Conservation (phyloP, 1,140 invertebrate species). For the Megathymus violae region DNA sequence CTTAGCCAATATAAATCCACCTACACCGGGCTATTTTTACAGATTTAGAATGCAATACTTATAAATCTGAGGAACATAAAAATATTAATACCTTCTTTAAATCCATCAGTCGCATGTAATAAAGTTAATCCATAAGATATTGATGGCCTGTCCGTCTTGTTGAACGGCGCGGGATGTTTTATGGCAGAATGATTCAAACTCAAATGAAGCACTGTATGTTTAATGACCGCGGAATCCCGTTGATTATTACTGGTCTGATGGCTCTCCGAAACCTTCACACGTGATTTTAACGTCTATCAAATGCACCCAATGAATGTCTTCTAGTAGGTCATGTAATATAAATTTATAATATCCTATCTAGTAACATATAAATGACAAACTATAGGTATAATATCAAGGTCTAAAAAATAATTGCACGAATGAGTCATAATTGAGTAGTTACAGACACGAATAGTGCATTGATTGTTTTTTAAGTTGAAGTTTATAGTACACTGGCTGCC, state of each 20-base stretch:
- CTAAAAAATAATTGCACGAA: no score
- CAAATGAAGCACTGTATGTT: not conserved
- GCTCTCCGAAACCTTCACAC: no score
- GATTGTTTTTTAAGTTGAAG: no score
- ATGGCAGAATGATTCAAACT: slow-evolving; percentile 40
- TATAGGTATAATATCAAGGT: no score
- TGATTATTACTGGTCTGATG: not conserved
- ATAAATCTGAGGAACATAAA: slow-evolving; percentile 26
- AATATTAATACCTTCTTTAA: slow-evolving; percentile 31
- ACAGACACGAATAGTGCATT: no score
- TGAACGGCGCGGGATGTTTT: not conserved
- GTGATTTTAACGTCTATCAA: no score
- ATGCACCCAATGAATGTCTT: no score
- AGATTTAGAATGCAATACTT: not conserved
- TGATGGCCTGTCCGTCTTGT: slow-evolving; percentile 7
- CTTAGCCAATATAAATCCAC: not conserved
- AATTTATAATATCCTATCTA: no score
- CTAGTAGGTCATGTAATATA: no score
- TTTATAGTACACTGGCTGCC: no score
- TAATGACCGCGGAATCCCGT: slow-evolving; percentile 2
- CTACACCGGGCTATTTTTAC: not conserved
- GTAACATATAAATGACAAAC: no score
- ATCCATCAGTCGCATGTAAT: slow-evolving; percentile 27
- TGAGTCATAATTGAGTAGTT: no score
- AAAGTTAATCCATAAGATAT: slow-evolving; percentile 25